phyloP scores from a whole-genome alignment of 2,888 invertebrate species.

The Andrena haemorrhoa region DNA sequence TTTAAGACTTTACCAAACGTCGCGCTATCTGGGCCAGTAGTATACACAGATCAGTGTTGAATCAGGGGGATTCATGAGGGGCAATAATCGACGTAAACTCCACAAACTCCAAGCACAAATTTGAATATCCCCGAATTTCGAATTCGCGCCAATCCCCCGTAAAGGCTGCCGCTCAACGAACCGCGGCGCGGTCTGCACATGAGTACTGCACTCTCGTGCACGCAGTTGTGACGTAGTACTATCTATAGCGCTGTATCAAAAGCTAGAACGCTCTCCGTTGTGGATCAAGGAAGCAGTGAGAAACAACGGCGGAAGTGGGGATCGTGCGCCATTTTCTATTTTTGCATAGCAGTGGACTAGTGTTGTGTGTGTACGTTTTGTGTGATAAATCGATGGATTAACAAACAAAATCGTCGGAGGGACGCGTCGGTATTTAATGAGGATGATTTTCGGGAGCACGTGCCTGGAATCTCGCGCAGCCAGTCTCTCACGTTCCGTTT shows the following conservation, averaged over 20 bases:
- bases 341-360: constrained; percentile 83
- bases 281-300: constrained; percentile 78
- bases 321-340: constrained; percentile 84
- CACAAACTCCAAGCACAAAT: too few species aligned
- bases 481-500: constrained; percentile 54
- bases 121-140: too few species aligned
- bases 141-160: too few species aligned
- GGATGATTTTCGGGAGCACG: constrained; percentile 77
- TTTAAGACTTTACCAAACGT: too few species aligned
- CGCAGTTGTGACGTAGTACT: constrained; percentile 32
- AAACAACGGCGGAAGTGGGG: constrained; percentile 77
- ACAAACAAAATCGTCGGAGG: constrained; percentile 57
- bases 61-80: too few species aligned
- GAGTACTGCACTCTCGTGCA: background rate
- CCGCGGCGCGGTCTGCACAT: background rate
- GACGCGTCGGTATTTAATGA: constrained; percentile 68
- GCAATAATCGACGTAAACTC: too few species aligned
- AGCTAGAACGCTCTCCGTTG: constrained; percentile 60
- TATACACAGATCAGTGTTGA: too few species aligned
- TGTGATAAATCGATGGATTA: constrained; percentile 78
- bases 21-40: too few species aligned
- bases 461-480: constrained; percentile 70
- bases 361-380: constrained; percentile 81
- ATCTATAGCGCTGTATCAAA: constrained; percentile 50
- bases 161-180: background rate